Evolutionary conservation across 1,140 invertebrate genomes (phyloP).

Genomic region (Batillaria attramentaria): DNA sequence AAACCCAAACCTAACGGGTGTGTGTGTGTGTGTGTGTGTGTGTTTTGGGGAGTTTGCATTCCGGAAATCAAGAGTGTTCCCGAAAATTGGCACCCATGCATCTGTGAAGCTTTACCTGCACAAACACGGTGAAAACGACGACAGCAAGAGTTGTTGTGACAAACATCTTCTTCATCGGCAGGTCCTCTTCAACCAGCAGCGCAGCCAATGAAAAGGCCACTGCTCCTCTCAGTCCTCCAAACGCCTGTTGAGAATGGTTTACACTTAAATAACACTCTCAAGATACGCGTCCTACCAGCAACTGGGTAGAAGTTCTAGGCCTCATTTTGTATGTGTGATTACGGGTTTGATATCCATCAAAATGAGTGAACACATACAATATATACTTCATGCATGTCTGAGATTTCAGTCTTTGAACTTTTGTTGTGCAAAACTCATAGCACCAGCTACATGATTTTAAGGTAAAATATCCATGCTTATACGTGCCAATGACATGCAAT

Average conservation of each 20-base stretch:
- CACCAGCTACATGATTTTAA: too few species aligned
- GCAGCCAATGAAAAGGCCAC: slow-evolving; percentile 97
- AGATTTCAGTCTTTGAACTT: background rate
- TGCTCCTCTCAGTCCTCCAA: slow-evolving; percentile 96
- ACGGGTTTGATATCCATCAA: background rate
- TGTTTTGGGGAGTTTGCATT: background rate
- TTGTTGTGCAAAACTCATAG: background rate
- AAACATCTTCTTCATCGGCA: slow-evolving; percentile 81
- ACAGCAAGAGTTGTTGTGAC: slow-evolving; percentile 97
- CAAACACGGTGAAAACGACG: slow-evolving; percentile 73
- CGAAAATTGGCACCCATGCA: background rate
- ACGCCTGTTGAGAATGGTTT: slow-evolving; percentile 81
- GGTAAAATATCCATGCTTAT: too few species aligned
- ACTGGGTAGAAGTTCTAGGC: background rate
- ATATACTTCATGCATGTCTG: background rate
- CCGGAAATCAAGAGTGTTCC: background rate
- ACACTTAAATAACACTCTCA: slow-evolving; percentile 3
- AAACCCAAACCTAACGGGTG: background rate
- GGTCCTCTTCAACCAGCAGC: slow-evolving; percentile 82
- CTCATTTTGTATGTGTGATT: background rate
- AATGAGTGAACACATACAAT: background rate
- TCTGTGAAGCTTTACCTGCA: slow-evolving; percentile 55
- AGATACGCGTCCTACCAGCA: background rate
- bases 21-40: too few species aligned
- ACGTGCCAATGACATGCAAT: too few species aligned